A percentile compares a stretch with the other conserved stretches of the same genome.
Conservation (phyloP, 2,888 invertebrate genomes). For the Drosophila sordidapex region DNA sequence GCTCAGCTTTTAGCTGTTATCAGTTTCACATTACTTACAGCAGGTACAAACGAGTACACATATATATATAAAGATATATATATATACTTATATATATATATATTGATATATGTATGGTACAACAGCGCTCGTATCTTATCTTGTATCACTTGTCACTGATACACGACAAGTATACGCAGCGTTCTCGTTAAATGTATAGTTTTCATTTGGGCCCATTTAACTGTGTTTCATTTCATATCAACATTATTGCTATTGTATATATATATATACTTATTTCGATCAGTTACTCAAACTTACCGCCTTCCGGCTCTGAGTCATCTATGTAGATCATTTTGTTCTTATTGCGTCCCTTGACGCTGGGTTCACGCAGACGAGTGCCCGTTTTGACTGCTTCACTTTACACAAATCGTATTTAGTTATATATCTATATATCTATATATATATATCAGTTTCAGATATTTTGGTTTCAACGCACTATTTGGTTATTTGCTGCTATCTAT, state of each 20-base stretch:
- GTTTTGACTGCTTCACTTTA: slow-evolving; percentile 44
- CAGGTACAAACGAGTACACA: slow-evolving; percentile 14
- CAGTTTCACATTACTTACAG: slow-evolving; percentile 14
- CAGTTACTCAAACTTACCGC: slow-evolving; percentile 88
- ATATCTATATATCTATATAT: slow-evolving; percentile 4
- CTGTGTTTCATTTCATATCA: slow-evolving; percentile 6
- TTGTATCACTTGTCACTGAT: slow-evolving; percentile 48
- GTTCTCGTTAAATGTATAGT: slow-evolving; percentile 5
- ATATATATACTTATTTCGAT: background rate
- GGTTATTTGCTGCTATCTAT: slow-evolving; percentile 35
- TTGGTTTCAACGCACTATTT: slow-evolving; percentile 27
- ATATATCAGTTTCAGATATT: slow-evolving; percentile 13
- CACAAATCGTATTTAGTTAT: slow-evolving; percentile 1
- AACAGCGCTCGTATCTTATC: slow-evolving; percentile 14
- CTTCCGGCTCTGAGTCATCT: slow-evolving; percentile 95
- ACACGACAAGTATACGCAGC: slow-evolving; percentile 30
- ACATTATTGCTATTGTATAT: background rate
- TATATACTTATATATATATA: background rate
- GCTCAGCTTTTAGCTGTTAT: slow-evolving; percentile 38
- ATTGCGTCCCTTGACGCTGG: slow-evolving; percentile 58
- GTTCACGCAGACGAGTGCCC: slow-evolving; percentile 79
- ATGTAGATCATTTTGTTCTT: slow-evolving; percentile 91
- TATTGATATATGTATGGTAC: slow-evolving; percentile 14
- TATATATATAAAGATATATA: background rate
- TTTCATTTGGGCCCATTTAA: background rate